These are phyloP conservation scores for Acleris literana DNA, from an alignment of 2,888 invertebrate genomes.

Conservation along the genomic window DNA sequence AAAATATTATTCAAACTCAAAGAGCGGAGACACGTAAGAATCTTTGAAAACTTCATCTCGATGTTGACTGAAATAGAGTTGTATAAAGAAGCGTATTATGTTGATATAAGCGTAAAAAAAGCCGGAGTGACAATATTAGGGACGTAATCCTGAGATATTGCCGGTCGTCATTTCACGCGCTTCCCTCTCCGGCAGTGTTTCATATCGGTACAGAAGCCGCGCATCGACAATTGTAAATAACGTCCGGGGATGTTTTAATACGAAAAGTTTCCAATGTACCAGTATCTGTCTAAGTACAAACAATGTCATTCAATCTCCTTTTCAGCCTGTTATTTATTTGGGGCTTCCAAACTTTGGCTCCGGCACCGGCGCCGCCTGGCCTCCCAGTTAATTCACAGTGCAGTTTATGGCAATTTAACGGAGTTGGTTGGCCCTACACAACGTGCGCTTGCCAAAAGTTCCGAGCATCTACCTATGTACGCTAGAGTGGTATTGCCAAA, in stretches of 20 bases:
- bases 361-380: slow-evolving; percentile 52
- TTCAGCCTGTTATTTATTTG: slow-evolving; percentile 46
- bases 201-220: slow-evolving; percentile 46
- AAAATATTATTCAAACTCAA: slow-evolving; percentile 25
- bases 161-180: slow-evolving; percentile 61
- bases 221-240: slow-evolving; percentile 41
- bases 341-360: slow-evolving; percentile 55
- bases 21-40: slow-evolving; percentile 36
- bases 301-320: slow-evolving; percentile 24
- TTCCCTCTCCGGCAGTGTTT: slow-evolving; percentile 56
- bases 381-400: slow-evolving; percentile 65
- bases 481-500: slow-evolving; percentile 19
- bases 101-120: slow-evolving; percentile 71
- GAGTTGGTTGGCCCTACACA: slow-evolving; percentile 52
- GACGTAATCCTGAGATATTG: slow-evolving; percentile 78
- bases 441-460: slow-evolving; percentile 64
- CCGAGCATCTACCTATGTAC: slow-evolving; percentile 22
- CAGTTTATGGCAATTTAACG: slow-evolving; percentile 68
- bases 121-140: slow-evolving; percentile 72
- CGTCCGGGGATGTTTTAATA: slow-evolving; percentile 7
- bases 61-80: slow-evolving; percentile 46
- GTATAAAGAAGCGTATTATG: slow-evolving; percentile 69
- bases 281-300: background rate
- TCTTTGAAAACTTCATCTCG: slow-evolving; percentile 50
- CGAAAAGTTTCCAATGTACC: background rate